Percentiles rank a stretch among this genome's conserved stretches.
Evolutionary conservation across 2,113 vertebrate species (phyloP).

Genomic region (Pyrgilauda ruficollis): DNA sequence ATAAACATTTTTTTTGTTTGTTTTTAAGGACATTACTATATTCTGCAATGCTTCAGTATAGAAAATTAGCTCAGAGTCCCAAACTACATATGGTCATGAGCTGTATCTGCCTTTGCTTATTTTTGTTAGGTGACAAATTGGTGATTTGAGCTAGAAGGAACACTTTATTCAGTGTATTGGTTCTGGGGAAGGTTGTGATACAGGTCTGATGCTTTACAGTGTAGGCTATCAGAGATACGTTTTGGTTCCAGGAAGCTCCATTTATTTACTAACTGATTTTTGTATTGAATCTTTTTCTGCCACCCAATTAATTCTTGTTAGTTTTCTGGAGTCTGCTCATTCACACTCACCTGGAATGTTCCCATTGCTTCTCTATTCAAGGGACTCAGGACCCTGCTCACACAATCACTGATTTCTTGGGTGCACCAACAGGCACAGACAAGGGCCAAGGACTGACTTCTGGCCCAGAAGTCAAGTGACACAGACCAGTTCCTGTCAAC

Average conservation of each 20-base stretch:
- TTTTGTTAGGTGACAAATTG: neutral
- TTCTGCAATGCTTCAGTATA: neutral
- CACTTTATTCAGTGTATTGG: neutral
- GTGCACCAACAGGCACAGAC: neutral
- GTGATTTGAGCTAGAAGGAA: neutral
- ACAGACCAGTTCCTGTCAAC: neutral
- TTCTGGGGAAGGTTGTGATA: neutral
- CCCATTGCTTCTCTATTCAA: neutral
- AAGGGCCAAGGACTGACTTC: neutral
- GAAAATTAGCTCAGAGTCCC: neutral
- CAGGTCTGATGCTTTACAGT: neutral
- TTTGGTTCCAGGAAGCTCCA: neutral
- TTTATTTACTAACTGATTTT: conserved; percentile 24
- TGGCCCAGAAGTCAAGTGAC: neutral
- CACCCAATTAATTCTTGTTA: neutral
- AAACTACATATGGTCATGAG: neutral
- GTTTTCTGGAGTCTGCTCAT: neutral
- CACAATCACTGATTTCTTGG: neutral
- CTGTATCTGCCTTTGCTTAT: neutral
- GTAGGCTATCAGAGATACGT: neutral
- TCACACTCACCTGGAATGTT: neutral
- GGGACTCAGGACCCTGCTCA: neutral
- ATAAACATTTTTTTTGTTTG: neutral
- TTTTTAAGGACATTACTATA: neutral
- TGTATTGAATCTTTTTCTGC: neutral